Conservation (phyloP, 2,113 vertebrate genomes). For the Rhinopomastus cyanomelas region DNA sequence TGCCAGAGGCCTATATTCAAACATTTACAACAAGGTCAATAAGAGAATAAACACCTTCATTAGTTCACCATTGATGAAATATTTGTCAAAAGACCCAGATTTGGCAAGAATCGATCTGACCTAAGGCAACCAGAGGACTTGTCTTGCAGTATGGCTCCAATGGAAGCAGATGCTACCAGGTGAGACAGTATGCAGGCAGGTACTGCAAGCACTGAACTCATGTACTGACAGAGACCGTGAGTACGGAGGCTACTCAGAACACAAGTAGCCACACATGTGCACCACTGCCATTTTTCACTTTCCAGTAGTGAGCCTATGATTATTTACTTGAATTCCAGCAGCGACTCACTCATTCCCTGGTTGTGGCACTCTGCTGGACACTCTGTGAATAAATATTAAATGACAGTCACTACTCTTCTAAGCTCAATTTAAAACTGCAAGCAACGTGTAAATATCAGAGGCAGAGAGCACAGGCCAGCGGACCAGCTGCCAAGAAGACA, state of each 20-base stretch:
- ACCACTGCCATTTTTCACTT: neutral
- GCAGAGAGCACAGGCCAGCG: neutral
- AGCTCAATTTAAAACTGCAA: neutral
- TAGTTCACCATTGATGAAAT: neutral
- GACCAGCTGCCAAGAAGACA: neutral
- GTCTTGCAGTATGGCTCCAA: too few species aligned
- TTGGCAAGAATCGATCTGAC: neutral
- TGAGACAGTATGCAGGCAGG: neutral
- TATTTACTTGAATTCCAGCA: neutral
- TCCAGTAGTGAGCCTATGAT: neutral
- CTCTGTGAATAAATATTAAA: neutral
- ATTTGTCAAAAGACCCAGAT: neutral
- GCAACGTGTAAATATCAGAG: neutral
- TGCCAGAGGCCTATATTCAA: neutral
- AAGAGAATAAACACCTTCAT: neutral
- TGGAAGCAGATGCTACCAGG: neutral
- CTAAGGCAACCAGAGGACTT: neutral
- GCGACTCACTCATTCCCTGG: neutral
- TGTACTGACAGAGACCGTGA: neutral
- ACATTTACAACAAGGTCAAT: neutral
- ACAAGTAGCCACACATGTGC: neutral
- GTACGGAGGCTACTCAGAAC: accelerated
- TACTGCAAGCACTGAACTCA: neutral
- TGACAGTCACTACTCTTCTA: neutral
- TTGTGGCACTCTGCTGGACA: neutral